A percentile compares a stretch with the other conserved stretches of the same genome.
These are phyloP conservation scores for Chelonoidis abingdonii DNA, from an alignment of 2,113 vertebrate species.

Conservation along the genomic window DNA sequence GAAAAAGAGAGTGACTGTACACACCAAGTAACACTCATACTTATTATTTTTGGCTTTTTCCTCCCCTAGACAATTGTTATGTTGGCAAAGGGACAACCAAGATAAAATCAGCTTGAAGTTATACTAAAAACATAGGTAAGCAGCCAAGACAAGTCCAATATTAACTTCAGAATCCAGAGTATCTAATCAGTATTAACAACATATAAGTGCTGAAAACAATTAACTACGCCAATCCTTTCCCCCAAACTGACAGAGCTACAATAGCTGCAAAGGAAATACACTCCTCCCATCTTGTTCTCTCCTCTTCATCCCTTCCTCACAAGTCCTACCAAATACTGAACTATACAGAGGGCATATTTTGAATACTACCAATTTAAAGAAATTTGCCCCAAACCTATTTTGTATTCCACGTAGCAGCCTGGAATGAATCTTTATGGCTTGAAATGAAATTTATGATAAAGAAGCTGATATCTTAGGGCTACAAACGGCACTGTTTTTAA, in stretches of 20 bases:
- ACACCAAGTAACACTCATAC: background rate
- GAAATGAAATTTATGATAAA: background rate
- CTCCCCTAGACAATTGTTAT: background rate
- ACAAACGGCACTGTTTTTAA: background rate
- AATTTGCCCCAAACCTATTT: background rate
- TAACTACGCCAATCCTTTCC: background rate
- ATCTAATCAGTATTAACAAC: background rate
- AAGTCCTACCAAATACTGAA: background rate
- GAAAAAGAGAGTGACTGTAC: background rate
- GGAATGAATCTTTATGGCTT: background rate
- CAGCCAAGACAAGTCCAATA: background rate
- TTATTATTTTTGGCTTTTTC: background rate
- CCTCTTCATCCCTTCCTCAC: background rate
- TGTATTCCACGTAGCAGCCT: background rate
- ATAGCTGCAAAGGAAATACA: background rate
- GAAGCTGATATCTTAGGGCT: background rate
- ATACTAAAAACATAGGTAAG: background rate
- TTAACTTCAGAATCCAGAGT: background rate
- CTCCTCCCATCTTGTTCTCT: background rate
- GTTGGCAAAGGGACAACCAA: background rate
- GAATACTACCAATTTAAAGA: background rate
- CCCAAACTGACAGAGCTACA: background rate
- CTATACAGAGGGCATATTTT: background rate
- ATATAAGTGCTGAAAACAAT: background rate
- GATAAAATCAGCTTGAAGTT: background rate